Conservation (phyloP, 2,797 vertebrate species). For the Falco novaeseelandiae region DNA sequence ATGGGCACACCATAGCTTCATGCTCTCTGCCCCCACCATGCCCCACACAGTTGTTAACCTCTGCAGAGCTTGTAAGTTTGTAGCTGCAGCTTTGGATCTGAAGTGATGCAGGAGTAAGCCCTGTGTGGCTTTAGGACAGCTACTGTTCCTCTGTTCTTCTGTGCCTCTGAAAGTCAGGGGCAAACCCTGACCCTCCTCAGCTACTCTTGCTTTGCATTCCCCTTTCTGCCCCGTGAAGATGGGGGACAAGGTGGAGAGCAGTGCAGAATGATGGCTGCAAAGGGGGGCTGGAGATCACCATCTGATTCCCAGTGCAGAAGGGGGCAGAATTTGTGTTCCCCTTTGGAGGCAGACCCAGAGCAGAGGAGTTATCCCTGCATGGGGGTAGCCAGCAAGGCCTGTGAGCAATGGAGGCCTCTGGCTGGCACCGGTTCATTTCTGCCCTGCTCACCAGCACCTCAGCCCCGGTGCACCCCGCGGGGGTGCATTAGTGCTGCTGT, state of each 20-base stretch:
- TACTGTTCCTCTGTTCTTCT: background rate
- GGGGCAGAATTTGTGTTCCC: background rate
- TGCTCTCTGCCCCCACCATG: background rate
- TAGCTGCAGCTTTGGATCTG: background rate
- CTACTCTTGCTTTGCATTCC: background rate
- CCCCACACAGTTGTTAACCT: background rate
- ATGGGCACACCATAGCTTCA: background rate
- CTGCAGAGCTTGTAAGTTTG: background rate
- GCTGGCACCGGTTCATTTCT: background rate
- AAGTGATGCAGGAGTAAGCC: background rate
- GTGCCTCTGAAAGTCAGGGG: background rate
- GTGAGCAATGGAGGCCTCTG: background rate
- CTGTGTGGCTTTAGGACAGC: background rate
- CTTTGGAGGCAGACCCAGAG: background rate
- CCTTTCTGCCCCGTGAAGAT: background rate
- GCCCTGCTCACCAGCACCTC: background rate
- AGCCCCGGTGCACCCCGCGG: background rate
- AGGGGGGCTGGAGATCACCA: background rate
- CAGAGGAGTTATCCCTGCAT: background rate
- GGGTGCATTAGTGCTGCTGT: background rate
- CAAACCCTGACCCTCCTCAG: background rate
- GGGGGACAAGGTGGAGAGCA: background rate
- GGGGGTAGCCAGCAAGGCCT: background rate
- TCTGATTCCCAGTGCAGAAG: background rate
- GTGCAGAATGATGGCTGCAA: background rate